Evolutionary conservation across 2,797 vertebrate species (phyloP), one percentile per base, ranked within the genome.

Genomic region (Lerista edwardsae): DNA sequence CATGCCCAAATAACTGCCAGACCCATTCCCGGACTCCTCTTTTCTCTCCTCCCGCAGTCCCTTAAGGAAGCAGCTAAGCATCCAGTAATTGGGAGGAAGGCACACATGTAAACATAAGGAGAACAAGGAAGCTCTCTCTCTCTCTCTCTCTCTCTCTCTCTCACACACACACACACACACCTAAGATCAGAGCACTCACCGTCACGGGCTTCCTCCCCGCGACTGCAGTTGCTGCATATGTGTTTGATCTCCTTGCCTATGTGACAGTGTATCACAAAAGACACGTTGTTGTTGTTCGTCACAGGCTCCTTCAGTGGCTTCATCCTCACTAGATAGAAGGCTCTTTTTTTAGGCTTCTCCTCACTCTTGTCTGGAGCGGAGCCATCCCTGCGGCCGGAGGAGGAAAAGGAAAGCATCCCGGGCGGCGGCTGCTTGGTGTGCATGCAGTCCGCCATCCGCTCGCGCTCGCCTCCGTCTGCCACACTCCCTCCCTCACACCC

Each of bases 161-260:
- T 2, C 12, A 59, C 51, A 75, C 39, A 36, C 78, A 67, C 83
- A 92, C 69, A 77, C 88, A 82, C 94, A 92, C 89, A 83, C 87
- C 85, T 90, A 75, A 90, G 44, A 80, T 85, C 93, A 39, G 84
- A 10, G 86, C 91, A 97, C 98, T 99, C 97, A 99, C 98, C 98
- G 92, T 98, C 97, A 91, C 96, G 97, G 85, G 97, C 95, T 93
- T 97, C 97, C 93, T 97, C 97, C 87, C 97, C 98, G 72, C 98
- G 98, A 92, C 98, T 98, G 97, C 98, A 99, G 93, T 99, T 99
- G 97, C 98, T 98, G 98, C 98, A 99, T 92, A 99, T 99, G 96
- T 99, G 98, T 95, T 99, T 99, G 88, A 99, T 98, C 96, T 99
- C 98, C 94, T 99, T 99, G 87, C 98, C 98, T 93, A 99, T 98